Conservation (phyloP, 2,797 vertebrate genomes). For the Tokudaia tokunoshimensis region DNA sequence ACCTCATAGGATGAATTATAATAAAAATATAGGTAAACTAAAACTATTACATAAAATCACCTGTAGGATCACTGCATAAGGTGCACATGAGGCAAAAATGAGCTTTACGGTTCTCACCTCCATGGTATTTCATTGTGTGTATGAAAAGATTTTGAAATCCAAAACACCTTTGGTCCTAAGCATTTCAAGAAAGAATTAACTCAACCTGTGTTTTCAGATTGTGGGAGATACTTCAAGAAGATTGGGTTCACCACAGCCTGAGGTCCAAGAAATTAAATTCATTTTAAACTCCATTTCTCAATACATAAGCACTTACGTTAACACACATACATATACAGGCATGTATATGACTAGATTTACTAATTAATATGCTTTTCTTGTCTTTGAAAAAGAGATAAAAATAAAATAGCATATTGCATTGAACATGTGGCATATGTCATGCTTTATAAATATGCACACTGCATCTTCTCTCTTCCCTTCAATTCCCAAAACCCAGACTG, state of each 20-base stretch:
- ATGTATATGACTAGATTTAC: slow-evolving; percentile 35
- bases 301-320: slow-evolving; percentile 32
- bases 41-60: not conserved
- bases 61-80: not conserved
- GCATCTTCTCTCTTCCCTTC: slow-evolving; percentile 33
- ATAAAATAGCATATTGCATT: slow-evolving; percentile 69
- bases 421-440: slow-evolving; percentile 65
- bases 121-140: not conserved
- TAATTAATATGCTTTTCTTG: slow-evolving; percentile 53
- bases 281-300: slow-evolving; percentile 44
- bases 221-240: not conserved
- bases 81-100: not conserved
- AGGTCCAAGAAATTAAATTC: slow-evolving; percentile 46
- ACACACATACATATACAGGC: not conserved
- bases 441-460: slow-evolving; percentile 72
- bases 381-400: slow-evolving; percentile 72
- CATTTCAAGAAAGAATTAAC: not conserved
- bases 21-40: not conserved
- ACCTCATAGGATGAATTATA: not conserved
- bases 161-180: not conserved
- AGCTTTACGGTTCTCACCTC: not conserved
- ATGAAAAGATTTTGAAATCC: not conserved
- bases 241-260: not conserved
- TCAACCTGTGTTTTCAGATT: not conserved
- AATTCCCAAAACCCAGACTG: slow-evolving; percentile 34